Evolutionary conservation across 2,113 vertebrate species (phyloP).

Genomic region (Carettochelys insculpta): DNA sequence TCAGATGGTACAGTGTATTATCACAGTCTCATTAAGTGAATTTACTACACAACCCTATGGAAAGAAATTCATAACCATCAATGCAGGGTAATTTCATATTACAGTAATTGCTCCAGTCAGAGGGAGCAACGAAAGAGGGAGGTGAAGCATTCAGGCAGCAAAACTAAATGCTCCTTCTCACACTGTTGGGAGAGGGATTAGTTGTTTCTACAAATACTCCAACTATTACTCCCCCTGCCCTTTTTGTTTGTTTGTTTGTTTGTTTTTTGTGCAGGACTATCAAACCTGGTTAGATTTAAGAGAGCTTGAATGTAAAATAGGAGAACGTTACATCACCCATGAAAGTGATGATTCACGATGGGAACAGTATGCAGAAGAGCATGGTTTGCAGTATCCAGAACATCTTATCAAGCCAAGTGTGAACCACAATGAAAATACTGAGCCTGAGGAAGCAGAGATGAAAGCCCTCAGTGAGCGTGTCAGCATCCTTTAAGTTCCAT

Average conservation of each 20-base stretch:
- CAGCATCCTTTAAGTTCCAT: conserved; percentile 90
- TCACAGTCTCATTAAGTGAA: not conserved
- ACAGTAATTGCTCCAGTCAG: not conserved
- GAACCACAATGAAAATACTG: conserved; percentile 73
- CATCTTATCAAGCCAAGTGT: conserved; percentile 80
- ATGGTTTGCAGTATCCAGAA: conserved; percentile 86
- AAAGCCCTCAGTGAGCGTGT: conserved; percentile 93
- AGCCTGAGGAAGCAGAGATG: conserved; percentile 86
- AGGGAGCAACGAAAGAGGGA: not conserved
- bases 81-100: not conserved
- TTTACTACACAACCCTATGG: not conserved
- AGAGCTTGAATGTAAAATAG: conserved; percentile 90
- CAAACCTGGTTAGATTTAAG: conserved; percentile 97
- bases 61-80: not conserved
- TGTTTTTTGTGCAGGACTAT: conserved; percentile 86
- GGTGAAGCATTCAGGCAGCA: not conserved
- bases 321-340: conserved; percentile 95
- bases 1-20: not conserved
- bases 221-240: not conserved
- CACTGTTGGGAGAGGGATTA: not conserved
- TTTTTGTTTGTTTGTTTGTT: not conserved
- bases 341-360: conserved; percentile 96
- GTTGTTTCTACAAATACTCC: conserved; percentile 1
- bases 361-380: conserved; percentile 89
- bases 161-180: not conserved